phyloP scores from a whole-genome alignment of 2,888 invertebrate species.

The Aspidiotus rigidus region DNA sequence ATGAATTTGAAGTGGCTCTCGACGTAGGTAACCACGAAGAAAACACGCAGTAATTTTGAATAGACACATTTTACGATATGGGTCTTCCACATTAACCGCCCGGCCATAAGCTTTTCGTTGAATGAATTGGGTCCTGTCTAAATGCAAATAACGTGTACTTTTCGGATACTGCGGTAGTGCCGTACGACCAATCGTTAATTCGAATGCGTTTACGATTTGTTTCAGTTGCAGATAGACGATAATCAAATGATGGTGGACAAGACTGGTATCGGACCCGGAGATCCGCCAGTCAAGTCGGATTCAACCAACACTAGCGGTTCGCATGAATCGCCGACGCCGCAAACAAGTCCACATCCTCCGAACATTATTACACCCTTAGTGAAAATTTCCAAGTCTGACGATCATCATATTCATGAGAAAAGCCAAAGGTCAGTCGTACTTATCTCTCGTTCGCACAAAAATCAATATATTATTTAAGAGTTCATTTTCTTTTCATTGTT shows the following conservation, averaged over 20 bases:
- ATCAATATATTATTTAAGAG: too few species aligned
- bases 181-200: background rate
- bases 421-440: background rate
- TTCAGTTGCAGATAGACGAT: conserved; percentile 41
- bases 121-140: background rate
- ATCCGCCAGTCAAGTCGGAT: conserved; percentile 24
- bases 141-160: background rate
- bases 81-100: too few species aligned
- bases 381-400: background rate
- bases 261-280: conserved; percentile 41
- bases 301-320: conserved; percentile 10
- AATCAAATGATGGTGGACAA: conserved; percentile 40
- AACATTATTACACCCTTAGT: background rate
- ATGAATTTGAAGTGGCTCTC: too few species aligned
- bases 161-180: background rate
- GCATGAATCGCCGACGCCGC: conserved; percentile 16
- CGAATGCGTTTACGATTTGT: conserved; percentile 25
- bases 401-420: background rate
- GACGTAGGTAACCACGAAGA: too few species aligned
- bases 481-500: too few species aligned
- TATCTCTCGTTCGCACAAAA: background rate
- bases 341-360: background rate
- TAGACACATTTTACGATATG: too few species aligned
- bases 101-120: too few species aligned
- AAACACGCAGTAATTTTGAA: too few species aligned